phyloP scores from a whole-genome alignment of 37 sponge, comb jelly and placozoan genomes.

The Amphimedon queenslandica region DNA sequence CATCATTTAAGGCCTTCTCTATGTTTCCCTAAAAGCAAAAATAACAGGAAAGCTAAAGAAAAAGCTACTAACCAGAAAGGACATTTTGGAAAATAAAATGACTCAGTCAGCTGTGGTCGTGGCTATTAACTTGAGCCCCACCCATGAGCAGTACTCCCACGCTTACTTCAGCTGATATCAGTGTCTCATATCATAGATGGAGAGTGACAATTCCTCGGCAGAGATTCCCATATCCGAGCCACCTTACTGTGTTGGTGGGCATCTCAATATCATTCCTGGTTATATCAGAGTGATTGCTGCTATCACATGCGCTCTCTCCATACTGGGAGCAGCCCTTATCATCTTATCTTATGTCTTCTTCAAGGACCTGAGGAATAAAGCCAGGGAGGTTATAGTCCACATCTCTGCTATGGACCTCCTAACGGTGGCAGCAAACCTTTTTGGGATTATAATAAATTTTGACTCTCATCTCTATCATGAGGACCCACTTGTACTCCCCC shows the following conservation, averaged over 20 bases:
- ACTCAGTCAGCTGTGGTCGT: background rate
- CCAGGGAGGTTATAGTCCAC: constrained; percentile 41
- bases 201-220: background rate
- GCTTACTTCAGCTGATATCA: too few relatives aligned
- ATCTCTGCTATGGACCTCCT: constrained; percentile 46
- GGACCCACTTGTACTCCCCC: background rate
- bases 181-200: too few relatives aligned
- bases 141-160: too few relatives aligned
- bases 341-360: constrained; percentile 48
- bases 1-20: constrained; percentile 12
- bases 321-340: constrained; percentile 39
- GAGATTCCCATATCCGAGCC: background rate
- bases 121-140: too few relatives aligned
- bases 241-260: background rate
- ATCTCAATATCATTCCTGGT: background rate
- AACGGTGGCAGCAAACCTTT: constrained; percentile 27
- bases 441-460: constrained; percentile 36
- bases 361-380: constrained; percentile 21
- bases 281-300: constrained; percentile 12
- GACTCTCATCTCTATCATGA: background rate
- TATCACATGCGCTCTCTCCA: constrained; percentile 22
- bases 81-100: too few relatives aligned
- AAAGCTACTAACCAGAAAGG: too few relatives aligned
- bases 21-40: constrained; percentile 7
- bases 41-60: background rate